Base-by-base conservation (phyloP, 2,797 vertebrate species). In the Euthynnus affinis region DNA sequence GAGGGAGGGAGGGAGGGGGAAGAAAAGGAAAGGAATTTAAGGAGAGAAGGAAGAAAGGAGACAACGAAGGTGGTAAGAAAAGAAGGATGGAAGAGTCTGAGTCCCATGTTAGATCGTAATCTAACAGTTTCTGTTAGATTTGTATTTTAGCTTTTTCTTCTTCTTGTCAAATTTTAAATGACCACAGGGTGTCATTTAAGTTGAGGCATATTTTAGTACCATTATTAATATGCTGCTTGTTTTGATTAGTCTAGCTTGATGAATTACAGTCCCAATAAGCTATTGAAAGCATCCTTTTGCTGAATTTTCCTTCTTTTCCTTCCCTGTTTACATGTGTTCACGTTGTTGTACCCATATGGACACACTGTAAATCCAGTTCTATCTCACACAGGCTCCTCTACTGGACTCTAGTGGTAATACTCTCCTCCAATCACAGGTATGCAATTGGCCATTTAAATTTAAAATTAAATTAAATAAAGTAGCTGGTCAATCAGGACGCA, bases 1-100 rank as follows among this genome's bases (percentile, higher is more conserved):
- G 64, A n/a, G n/a, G n/a, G n/a, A n/a, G 55, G 62, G 68, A 89
- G 78, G 86, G 73, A 63, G 71, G 72, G 64, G 49, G 23, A 51
- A 51, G 44, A 49, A 55, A 78, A 58, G 46, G 15, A 68, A 69
- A 22, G 10, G 59, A 32, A 20, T 49, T 49, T 49, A 18, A 49
- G 42, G 76, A 56, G 66, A 62, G 29, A 77, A 68, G 48, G 63
- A 55, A 32, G 23, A 37, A 49, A 27, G 53, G 44, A 46, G 44
- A 18, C 15, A 46, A 46, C 2, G 44, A 46, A 46, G 44, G 44
- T 46, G 17, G 44, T 46, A 74, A 57, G 53, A 76, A 72, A 65
- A 52, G 40, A 55, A 1, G 23, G 65, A 67, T 44, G 29, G 62
- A 60, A 74, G 44, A 52, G 29, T 64, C 46, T 58, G 9, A 65